Base-by-base conservation (phyloP, 2,888 invertebrate species). In the Pheosia tremula region DNA sequence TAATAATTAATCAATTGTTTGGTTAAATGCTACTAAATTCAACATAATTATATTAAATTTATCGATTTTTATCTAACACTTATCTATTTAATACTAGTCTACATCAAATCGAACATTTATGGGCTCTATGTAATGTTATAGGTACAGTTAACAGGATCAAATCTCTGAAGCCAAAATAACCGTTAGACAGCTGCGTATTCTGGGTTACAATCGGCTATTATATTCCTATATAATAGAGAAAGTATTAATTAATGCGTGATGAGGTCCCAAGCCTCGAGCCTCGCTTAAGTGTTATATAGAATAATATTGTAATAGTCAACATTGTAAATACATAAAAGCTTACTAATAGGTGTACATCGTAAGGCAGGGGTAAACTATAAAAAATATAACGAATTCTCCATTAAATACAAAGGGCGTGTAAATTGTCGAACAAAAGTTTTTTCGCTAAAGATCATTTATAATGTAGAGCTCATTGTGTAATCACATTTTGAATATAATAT, bases 281-380 rank as follows among this genome's bases (percentile, higher is more conserved):
- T 76, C 81, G 69, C 77, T 84, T 84, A 83, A 64, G 74, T 74
- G 71, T 80, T 60, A 62, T 63, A 78, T 83, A 84, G 80, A 82
- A 78, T 82, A 83, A 86, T 89, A 89, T 87, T 81, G 80, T 84
- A 91, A 88, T 91, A 92, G 88, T 92, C 90, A 93, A 93, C 93
- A 91, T 91, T 85, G 91, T 93, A 93, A 90, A 93, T 87, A 89
- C 88, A 81, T 87, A 91, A 89, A 92, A 91, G 91, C 91, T 90
- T 90, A 87, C 74, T 84, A 85, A 78, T 83, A 83, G 76, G 78
- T 82, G 78, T 84, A 86, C 76, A 82, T 84, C 77, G 71, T 84
- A 88, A 88, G 85, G 86, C 85, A 83, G 87, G 90, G 85, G 88
- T 90, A 90, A 91, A 90, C 65, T 74, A 90, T 89, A 90, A 80